These are phyloP conservation scores for Sus cebifrons DNA, from an alignment of 2,797 vertebrate species.

Conservation along the genomic window DNA sequence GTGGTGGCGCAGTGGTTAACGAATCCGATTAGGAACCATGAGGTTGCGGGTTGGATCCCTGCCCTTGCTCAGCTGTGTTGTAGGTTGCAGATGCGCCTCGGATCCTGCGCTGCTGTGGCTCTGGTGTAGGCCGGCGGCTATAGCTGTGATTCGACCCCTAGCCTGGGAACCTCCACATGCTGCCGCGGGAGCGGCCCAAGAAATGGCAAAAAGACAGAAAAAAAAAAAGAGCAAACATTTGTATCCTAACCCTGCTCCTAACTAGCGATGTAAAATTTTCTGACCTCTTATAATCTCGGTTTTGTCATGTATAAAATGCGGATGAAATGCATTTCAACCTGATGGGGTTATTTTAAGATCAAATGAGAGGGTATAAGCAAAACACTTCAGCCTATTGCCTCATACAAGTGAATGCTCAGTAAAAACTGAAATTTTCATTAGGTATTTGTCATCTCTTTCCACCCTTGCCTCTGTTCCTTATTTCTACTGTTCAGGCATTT, in stretches of 20 bases:
- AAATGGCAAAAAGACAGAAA: too few species aligned
- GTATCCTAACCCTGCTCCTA: not conserved
- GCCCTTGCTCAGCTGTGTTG: too few species aligned
- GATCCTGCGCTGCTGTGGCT: too few species aligned
- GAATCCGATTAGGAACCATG: too few species aligned
- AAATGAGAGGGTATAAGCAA: not conserved
- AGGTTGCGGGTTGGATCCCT: too few species aligned
- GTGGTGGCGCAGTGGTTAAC: too few species aligned
- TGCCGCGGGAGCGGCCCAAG: too few species aligned
- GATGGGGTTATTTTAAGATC: not conserved
- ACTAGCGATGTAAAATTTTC: not conserved
- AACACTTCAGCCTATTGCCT: not conserved
- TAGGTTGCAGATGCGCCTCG: too few species aligned
- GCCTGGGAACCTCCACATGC: too few species aligned
- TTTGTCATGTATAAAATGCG: not conserved
- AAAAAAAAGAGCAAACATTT: not conserved
- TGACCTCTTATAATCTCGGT: not conserved
- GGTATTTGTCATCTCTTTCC: not conserved
- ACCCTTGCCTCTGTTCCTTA: not conserved
- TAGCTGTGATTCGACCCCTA: too few species aligned
- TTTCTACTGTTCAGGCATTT: not conserved
- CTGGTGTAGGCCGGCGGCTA: too few species aligned
- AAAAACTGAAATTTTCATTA: not conserved
- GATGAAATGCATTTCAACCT: not conserved
- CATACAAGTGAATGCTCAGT: not conserved